Base-by-base conservation (phyloP, 2,113 vertebrate genomes). In the Pao palembangensis region DNA sequence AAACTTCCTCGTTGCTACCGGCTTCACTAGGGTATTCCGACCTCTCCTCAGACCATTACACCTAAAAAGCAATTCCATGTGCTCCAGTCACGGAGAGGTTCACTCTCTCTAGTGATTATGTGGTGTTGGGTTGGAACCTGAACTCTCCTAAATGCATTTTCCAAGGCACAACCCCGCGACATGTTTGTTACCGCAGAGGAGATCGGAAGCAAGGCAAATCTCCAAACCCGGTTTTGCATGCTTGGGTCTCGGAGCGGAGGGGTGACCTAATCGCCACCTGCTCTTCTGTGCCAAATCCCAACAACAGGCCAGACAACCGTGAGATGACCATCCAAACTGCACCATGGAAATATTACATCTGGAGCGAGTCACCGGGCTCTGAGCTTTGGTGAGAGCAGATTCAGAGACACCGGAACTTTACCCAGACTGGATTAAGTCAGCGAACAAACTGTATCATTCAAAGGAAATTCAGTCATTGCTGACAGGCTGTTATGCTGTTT, bases 181-280 rank as follows among this genome's bases (percentile, higher is more conserved):
- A 58, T 61, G 68, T 61, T 43, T 71, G 73, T 80, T 88, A 78
- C 79, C 81, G 84, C 72, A 71, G 75, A 75, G 75, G 69, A 47
- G 63, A 79, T 82, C 64, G 64, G 71, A 82, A 85, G 70, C 60
- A 50, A 31, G 60, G 76, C 69, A 18, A 63, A 71, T 81, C 79
- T 68, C 69, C 59, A 67, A 85, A 76, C 68, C 64, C 55, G 55
- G 74, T 73, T 85, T 38, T 72, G 72, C 74, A 75, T 84, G 85
- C 72, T 78, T 74, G 69, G 70, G 78, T 79, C 71, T 70, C 69
- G 51, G 71, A 82, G 70, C 67, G 55, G 62, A 41, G 79, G 17
- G 65, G 84, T 89, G 89, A 90, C 76, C 85, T 88, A 87, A 89
- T 88, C 75, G 81, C 81, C 82, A 74, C 87, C 82, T 81, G 78